phyloP scores from a whole-genome alignment of 2,888 invertebrate species.

The Podotricha telesiphe region DNA sequence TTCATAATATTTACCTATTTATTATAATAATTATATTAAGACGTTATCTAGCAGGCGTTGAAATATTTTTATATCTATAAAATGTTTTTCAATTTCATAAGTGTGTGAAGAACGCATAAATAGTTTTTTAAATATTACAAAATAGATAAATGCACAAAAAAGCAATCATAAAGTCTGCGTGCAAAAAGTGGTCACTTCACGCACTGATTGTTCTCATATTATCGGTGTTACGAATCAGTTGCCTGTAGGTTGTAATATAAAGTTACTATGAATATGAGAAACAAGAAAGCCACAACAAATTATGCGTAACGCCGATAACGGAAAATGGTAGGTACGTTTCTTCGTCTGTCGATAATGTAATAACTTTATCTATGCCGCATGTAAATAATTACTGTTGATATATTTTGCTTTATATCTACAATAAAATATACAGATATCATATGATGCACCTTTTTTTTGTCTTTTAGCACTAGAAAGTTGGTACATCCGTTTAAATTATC shows the following conservation, averaged over 20 bases:
- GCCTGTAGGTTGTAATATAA: constrained; percentile 4
- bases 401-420: not conserved
- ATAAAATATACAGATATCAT: not conserved
- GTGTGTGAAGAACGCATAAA: too few species aligned
- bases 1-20: not conserved
- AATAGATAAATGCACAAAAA: constrained; percentile 12
- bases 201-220: constrained; percentile 31
- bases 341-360: constrained; percentile 1
- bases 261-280: constrained; percentile 11
- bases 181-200: constrained; percentile 24
- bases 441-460: not conserved
- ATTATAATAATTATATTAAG: not conserved
- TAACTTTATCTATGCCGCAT: constrained; percentile 20
- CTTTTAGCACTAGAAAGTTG: not conserved
- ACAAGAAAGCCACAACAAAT: constrained; percentile 20
- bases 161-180: constrained; percentile 2
- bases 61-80: not conserved
- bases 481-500: constrained; percentile 2
- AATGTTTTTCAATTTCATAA: not conserved
- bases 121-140: not conserved
- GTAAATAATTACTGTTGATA: too few species aligned
- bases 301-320: constrained; percentile 28
- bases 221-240: constrained; percentile 26
- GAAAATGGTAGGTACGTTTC: constrained; percentile 14
- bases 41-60: too few species aligned